Percentiles rank a stretch among this genome's conserved stretches.
Conservation (phyloP, 2,113 vertebrate genomes). For the Callithrix jacchus region DNA sequence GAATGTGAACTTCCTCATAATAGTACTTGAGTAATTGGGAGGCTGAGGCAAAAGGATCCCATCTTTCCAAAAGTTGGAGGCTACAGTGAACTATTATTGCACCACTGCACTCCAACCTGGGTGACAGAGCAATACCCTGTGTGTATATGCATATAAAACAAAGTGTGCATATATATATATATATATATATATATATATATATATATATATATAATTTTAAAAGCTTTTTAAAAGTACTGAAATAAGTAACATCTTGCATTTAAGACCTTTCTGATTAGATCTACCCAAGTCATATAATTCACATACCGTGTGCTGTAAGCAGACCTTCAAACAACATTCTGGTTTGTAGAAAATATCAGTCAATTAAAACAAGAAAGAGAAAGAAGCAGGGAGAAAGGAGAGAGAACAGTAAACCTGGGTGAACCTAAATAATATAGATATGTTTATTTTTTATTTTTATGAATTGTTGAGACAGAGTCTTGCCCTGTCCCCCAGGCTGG, state of each 20-base stretch:
- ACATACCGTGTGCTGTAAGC: background rate
- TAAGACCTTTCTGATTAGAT: background rate
- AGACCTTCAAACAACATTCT: background rate
- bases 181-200: too few relatives aligned
- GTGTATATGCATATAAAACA: too few relatives aligned
- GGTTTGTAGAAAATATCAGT: background rate
- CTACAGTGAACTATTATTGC: too few relatives aligned
- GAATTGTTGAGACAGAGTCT: too few relatives aligned
- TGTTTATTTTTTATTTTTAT: background rate
- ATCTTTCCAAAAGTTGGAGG: too few relatives aligned
- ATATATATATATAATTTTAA: too few relatives aligned
- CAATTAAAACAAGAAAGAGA: background rate
- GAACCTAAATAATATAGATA: background rate
- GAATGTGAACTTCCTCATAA: background rate
- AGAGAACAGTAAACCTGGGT: background rate
- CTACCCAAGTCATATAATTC: background rate
- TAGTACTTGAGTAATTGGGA: background rate
- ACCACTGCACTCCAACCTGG: too few relatives aligned
- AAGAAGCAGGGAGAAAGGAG: background rate
- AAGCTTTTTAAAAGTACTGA: background rate
- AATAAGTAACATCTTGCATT: background rate
- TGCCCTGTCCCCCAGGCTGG: too few relatives aligned
- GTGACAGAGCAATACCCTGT: too few relatives aligned
- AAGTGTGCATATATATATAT: too few relatives aligned
- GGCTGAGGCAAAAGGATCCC: too few relatives aligned